Percentiles rank a stretch among this genome's conserved stretches.
phyloP scores from a whole-genome alignment of 2,797 vertebrate genomes.

The Lagothrix lagotricha region DNA sequence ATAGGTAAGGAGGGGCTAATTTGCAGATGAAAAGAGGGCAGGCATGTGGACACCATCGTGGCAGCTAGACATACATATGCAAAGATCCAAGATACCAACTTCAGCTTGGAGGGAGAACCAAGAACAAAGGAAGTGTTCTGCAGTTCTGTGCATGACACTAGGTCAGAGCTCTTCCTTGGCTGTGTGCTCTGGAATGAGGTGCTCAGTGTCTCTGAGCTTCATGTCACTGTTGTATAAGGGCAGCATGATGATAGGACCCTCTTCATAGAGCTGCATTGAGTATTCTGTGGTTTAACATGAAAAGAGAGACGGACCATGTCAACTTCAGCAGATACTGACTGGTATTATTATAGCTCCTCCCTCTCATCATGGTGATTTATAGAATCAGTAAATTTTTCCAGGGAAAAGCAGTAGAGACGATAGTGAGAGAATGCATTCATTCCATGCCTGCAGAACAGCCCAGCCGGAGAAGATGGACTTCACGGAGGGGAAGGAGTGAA shows the following conservation, averaged over 20 bases:
- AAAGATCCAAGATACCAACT: not conserved
- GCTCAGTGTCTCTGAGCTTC: not conserved
- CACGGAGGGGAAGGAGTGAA: rapidly evolving
- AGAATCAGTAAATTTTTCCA: not conserved
- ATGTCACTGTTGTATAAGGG: not conserved
- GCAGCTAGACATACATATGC: not conserved
- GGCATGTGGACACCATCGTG: not conserved
- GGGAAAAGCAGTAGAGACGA: not conserved
- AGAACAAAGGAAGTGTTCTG: not conserved
- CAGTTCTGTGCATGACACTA: not conserved
- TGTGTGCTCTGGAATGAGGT: not conserved
- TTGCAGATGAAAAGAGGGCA: not conserved
- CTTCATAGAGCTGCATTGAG: rapidly evolving
- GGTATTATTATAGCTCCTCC: too few species aligned
- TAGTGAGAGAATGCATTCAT: not conserved
- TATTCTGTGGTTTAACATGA: not conserved
- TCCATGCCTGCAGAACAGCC: not conserved
- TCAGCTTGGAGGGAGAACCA: not conserved
- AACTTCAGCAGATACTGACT: not conserved
- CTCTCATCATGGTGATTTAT: not conserved
- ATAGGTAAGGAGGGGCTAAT: not conserved
- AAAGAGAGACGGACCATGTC: too few species aligned
- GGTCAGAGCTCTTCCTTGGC: not conserved
- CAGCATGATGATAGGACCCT: rapidly evolving
- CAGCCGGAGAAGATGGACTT: not conserved